Evolutionary conservation across 1,140 invertebrate species (phyloP).

Genomic region (Archivesica marissinica): DNA sequence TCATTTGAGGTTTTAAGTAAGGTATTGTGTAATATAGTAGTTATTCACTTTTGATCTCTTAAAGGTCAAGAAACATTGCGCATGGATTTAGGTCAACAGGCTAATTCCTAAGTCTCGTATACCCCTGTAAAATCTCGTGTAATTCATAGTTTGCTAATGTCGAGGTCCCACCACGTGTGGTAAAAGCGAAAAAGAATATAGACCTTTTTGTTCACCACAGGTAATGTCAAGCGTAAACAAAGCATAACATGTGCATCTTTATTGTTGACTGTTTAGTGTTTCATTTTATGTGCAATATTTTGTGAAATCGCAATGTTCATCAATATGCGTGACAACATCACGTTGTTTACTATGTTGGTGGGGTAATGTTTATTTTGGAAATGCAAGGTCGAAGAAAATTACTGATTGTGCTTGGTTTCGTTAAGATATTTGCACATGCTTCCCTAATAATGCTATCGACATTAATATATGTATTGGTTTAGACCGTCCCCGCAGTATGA

Average conservation of each 20-base stretch:
- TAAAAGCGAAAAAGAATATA: neutral
- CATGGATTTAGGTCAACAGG: slow-evolving; percentile 15
- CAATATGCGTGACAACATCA: slow-evolving; percentile 1
- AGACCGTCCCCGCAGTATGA: no score
- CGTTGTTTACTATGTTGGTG: neutral
- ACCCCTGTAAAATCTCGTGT: slow-evolving; percentile 36
- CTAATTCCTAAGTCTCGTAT: slow-evolving; percentile 46
- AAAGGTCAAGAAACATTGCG: neutral
- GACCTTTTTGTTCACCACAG: neutral
- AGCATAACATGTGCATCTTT: neutral
- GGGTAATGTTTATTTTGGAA: slow-evolving; percentile 31
- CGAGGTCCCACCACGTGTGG: slow-evolving; percentile 30
- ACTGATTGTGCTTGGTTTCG: no score
- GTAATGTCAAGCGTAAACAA: slow-evolving; percentile 4
- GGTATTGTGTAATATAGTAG: neutral
- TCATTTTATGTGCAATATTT: no score
- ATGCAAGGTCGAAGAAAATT: slow-evolving; percentile 17
- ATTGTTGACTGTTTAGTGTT: no score
- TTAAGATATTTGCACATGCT: no score
- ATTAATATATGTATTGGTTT: no score
- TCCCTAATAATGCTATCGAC: no score
- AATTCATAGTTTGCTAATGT: slow-evolving; percentile 16
- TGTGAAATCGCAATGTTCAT: neutral
- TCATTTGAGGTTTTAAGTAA: no score
- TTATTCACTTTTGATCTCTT: neutral